phyloP scores from a whole-genome alignment of 2,888 invertebrate genomes.

The Plebejus argus region DNA sequence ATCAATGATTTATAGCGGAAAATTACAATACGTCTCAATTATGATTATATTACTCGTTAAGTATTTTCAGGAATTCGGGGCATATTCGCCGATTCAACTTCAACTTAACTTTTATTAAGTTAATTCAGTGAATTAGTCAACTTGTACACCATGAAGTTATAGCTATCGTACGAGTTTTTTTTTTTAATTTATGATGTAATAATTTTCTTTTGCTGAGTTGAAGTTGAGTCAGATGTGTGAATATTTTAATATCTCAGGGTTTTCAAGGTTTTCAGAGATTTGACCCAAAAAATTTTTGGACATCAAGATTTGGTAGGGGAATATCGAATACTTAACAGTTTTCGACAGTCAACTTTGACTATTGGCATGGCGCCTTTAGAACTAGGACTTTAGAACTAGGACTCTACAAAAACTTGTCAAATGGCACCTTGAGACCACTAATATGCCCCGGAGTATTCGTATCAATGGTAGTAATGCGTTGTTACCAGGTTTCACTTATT shows the following conservation, averaged over 20 bases:
- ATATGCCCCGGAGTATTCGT: neutral
- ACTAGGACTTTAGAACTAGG: neutral
- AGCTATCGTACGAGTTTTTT: too few species aligned
- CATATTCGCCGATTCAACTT: neutral
- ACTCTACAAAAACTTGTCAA: neutral
- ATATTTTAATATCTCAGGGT: neutral
- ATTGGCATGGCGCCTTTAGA: neutral
- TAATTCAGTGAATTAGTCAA: too few species aligned
- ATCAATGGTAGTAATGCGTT: neutral
- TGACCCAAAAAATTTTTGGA: neutral
- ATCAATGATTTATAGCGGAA: too few species aligned
- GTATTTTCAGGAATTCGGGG: neutral
- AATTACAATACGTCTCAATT: too few species aligned
- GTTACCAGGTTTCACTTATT: neutral
- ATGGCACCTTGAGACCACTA: neutral
- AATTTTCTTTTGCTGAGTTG: neutral
- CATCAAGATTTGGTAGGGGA: neutral
- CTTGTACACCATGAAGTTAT: too few species aligned
- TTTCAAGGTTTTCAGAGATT: neutral
- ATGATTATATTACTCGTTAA: too few species aligned
- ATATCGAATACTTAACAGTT: neutral
- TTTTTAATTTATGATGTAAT: too few species aligned
- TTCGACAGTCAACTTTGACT: too few species aligned
- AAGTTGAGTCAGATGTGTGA: neutral
- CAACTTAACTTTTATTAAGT: neutral